Conservation (phyloP, 2,888 invertebrate species). For the Andrena hattorfiana region DNA sequence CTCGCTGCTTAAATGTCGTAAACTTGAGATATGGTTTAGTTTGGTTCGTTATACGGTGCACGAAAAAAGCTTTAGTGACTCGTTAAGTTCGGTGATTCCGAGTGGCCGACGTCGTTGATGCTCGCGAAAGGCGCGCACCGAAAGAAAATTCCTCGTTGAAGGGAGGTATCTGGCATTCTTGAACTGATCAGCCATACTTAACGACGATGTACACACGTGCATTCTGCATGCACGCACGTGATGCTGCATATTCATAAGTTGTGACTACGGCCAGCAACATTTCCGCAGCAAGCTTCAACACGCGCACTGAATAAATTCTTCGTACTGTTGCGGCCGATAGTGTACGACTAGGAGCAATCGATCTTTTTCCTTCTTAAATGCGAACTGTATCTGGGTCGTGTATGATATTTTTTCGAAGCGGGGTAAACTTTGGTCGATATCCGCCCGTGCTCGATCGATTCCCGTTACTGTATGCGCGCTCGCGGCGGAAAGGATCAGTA, state of each 20-base stretch:
- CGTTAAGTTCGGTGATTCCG: slow-evolving; percentile 12
- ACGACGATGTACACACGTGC: slow-evolving; percentile 66
- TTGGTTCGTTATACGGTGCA: not conserved
- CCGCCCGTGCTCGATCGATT: slow-evolving; percentile 20
- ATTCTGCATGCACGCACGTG: slow-evolving; percentile 63
- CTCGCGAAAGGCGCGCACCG: slow-evolving; percentile 27
- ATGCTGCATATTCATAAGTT: slow-evolving; percentile 78
- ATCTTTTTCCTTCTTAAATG: slow-evolving; percentile 6
- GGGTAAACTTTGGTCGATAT: not conserved
- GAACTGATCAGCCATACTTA: slow-evolving; percentile 75
- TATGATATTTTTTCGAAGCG: not conserved
- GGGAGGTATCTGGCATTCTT: slow-evolving; percentile 60
- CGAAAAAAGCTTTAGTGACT: not conserved
- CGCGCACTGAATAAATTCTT: slow-evolving; percentile 72
- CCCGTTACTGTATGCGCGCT: slow-evolving; percentile 20
- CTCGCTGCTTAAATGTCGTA: not conserved
- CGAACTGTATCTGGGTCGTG: slow-evolving; percentile 6
- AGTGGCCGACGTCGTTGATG: slow-evolving; percentile 21
- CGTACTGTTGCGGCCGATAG: slow-evolving; percentile 47
- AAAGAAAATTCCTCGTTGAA: slow-evolving; percentile 47
- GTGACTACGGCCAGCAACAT: slow-evolving; percentile 67
- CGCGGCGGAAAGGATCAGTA: not conserved
- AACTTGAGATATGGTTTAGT: not conserved
- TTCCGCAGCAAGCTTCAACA: slow-evolving; percentile 72
- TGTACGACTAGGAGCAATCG: slow-evolving; percentile 42